phyloP scores from a whole-genome alignment of 2,888 invertebrate genomes.

The Polietes domitor region DNA sequence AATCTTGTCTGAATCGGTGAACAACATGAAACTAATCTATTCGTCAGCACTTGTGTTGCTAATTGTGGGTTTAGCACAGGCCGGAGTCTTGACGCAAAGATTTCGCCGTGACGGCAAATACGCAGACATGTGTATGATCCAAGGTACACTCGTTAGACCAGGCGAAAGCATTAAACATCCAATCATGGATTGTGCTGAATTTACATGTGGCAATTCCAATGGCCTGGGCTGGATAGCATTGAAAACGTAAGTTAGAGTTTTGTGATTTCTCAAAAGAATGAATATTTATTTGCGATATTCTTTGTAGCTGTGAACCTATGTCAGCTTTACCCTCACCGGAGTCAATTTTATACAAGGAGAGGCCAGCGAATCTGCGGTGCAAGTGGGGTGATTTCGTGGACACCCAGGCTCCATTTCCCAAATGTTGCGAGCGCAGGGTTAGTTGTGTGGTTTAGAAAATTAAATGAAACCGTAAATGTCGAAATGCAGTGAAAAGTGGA shows the following conservation, averaged over 20 bases:
- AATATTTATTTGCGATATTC: background rate
- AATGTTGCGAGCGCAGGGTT: conserved; percentile 64
- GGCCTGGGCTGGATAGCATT: conserved; percentile 66
- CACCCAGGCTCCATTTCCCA: conserved; percentile 55
- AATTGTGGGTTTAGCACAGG: conserved; percentile 22
- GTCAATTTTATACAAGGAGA: conserved; percentile 48
- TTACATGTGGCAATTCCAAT: conserved; percentile 65
- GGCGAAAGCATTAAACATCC: conserved; percentile 67
- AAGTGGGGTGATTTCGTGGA: conserved; percentile 64
- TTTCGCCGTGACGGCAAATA: conserved; percentile 55
- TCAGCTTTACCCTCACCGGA: conserved; percentile 61
- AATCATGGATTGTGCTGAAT: conserved; percentile 60
- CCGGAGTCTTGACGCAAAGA: conserved; percentile 49
- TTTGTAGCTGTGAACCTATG: conserved; percentile 62
- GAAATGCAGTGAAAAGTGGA: no score
- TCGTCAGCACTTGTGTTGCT: background rate
- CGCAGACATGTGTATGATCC: conserved; percentile 64
- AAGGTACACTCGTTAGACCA: conserved; percentile 53
- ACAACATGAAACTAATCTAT: conserved; percentile 17
- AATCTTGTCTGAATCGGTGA: background rate
- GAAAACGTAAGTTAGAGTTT: conserved; percentile 58
- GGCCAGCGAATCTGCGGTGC: conserved; percentile 59
- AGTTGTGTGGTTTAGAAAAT: conserved; percentile 50
- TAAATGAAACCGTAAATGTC: no score
- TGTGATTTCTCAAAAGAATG: background rate